Base-by-base conservation (phyloP, 2,888 invertebrate species). In the Phortica magna region DNA sequence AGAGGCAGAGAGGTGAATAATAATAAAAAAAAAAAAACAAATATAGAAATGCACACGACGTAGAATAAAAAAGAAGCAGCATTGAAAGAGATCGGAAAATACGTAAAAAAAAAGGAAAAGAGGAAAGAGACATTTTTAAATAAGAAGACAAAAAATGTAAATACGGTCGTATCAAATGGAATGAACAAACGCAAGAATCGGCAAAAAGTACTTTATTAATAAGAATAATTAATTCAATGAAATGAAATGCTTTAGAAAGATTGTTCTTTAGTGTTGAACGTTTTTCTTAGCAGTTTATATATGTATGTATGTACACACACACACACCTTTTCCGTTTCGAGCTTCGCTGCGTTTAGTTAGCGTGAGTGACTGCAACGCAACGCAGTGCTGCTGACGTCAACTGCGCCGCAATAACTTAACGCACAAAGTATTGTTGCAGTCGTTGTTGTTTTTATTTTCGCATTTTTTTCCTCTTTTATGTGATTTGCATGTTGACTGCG, bases 401-500 rank as follows among this genome's bases (percentile, higher is more conserved):
- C 64, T 64, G 64, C 64, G 31, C 64, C 9, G 59, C 19, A 19
- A 22, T 22, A 59, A 19, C 22, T 59, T 59, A n/a, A 67, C 17
- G 67, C 67, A 67, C 67, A 48, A 14, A 12, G 48, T 14, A 48
- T 43, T 39, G 68, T 68, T 43, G n/a, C 14, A 14, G 48, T 19
- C 22, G 9, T 71, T 31, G 19, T 71, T 65, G 53, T 48, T 12
- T 17, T 71, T 17, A 57, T 22, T 64, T 17, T 73, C 76, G 55
- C 41, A 68, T 43, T 68, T 68, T 67, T 48, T 65, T 64, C 80
- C 42, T 9, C n/a, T 12, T 79, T 78, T 55, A 80, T 75, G 76
- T 75, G 82, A 78, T 80, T 82, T 87, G 87, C 87, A 84, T 84
- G 83, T 88, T 88, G 83, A 79, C 80, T 84, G 88, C 87, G 81